Evolutionary conservation across 2,797 vertebrate species (phyloP).

Genomic region (Oceanodroma leucorhoa): DNA sequence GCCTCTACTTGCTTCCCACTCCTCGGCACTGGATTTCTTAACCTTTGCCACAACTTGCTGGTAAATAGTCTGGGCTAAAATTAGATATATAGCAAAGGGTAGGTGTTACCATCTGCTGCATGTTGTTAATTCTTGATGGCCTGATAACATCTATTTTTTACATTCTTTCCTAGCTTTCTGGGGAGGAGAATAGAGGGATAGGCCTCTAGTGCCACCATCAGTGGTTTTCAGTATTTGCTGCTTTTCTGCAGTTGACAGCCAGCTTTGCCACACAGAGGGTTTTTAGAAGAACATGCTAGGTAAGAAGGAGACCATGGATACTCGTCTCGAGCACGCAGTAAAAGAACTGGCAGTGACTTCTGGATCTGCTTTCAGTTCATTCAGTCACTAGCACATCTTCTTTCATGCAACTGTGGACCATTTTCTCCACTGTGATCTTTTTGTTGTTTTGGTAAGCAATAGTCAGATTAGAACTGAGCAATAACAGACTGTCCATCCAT

Average conservation of each 20-base stretch:
- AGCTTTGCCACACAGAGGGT: neutral
- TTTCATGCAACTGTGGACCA: neutral
- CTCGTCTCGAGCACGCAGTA: accelerated
- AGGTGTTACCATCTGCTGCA: slow-evolving; percentile 58
- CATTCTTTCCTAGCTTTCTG: slow-evolving; percentile 33
- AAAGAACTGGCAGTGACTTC: neutral
- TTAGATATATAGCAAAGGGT: slow-evolving; percentile 37
- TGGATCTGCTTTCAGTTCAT: neutral
- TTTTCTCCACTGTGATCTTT: neutral
- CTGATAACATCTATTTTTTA: slow-evolving; percentile 44
- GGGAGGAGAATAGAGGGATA: neutral
- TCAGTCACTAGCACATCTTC: accelerated
- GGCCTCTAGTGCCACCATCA: slow-evolving; percentile 59
- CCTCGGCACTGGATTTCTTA: neutral
- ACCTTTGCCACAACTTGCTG: slow-evolving; percentile 48
- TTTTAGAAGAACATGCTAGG: neutral
- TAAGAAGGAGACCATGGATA: neutral
- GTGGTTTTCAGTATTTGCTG: slow-evolving; percentile 4
- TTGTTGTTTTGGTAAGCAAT: neutral
- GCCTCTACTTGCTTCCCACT: neutral
- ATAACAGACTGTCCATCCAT: neutral
- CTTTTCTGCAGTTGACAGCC: neutral
- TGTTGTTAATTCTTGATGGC: slow-evolving; percentile 52
- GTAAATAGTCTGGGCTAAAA: slow-evolving; percentile 60
- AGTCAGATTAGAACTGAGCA: neutral